Percentiles rank a stretch among this genome's conserved stretches.
Evolutionary conservation across 2,888 invertebrate genomes (phyloP).

Genomic region (Pelosia muscerda): DNA sequence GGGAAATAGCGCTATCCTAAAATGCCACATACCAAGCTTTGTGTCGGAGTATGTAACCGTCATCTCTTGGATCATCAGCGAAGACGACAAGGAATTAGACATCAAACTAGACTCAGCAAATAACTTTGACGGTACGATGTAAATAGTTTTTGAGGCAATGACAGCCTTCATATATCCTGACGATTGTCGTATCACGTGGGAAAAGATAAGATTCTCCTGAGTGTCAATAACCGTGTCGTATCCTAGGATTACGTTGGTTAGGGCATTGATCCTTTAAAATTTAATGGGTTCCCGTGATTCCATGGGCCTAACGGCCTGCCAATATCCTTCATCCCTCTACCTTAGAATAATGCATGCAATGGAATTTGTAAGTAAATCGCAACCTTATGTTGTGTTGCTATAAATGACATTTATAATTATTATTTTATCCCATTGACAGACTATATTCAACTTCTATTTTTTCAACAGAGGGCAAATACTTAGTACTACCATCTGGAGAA

Average conservation of each 20-base stretch:
- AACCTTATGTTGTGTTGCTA: constrained; percentile 72
- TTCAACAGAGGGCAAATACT: constrained; percentile 95
- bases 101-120: constrained; percentile 77
- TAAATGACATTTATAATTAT: constrained; percentile 36
- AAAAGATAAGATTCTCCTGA: constrained; percentile 18
- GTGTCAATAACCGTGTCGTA: constrained; percentile 21
- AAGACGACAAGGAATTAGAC: constrained; percentile 84
- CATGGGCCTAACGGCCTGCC: constrained; percentile 89
- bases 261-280: constrained; percentile 67
- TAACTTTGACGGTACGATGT: constrained; percentile 73
- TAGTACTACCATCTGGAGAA: constrained; percentile 97
- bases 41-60: constrained; percentile 96
- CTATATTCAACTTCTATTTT: constrained; percentile 36
- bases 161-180: constrained; percentile 34
- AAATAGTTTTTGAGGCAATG: constrained; percentile 38
- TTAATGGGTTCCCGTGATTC: constrained; percentile 75
- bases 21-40: constrained; percentile 97
- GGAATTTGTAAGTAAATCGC: constrained; percentile 80
- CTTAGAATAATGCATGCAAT: constrained; percentile 83
- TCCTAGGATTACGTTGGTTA: constrained; percentile 49
- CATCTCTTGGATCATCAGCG: constrained; percentile 94
- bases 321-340: constrained; percentile 84
- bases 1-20: constrained; percentile 96
- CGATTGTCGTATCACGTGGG: constrained; percentile 17
- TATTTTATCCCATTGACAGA: constrained; percentile 11